Percentiles rank a stretch among this genome's conserved stretches.
phyloP scores from a whole-genome alignment of 1,140 invertebrate species.

The Dendrolimus punctatus region DNA sequence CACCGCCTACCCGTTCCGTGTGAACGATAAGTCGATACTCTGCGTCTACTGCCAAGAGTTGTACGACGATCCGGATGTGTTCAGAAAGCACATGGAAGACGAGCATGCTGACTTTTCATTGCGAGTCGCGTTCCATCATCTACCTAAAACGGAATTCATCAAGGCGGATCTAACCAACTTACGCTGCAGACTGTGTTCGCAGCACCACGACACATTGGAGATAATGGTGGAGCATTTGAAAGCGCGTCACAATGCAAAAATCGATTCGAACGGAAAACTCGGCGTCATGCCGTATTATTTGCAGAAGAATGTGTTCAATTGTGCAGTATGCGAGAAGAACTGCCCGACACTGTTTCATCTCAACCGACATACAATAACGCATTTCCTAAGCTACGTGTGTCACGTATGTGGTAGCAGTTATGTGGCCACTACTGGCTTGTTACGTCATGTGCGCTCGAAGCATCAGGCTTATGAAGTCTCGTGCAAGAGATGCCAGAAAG shows the following conservation, averaged over 20 bases:
- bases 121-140: slow-evolving; percentile 45
- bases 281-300: slow-evolving; percentile 54
- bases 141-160: slow-evolving; percentile 53
- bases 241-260: slow-evolving; percentile 21
- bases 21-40: slow-evolving; percentile 57
- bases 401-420: slow-evolving; percentile 57
- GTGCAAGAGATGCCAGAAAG: slow-evolving; percentile 42
- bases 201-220: slow-evolving; percentile 27
- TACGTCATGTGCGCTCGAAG: slow-evolving; percentile 43
- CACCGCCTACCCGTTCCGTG: slow-evolving; percentile 55
- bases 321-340: slow-evolving; percentile 45
- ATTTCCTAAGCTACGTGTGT: slow-evolving; percentile 53
- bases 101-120: slow-evolving; percentile 47
- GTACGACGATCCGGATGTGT: slow-evolving; percentile 46
- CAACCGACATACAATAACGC: slow-evolving; percentile 52
- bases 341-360: slow-evolving; percentile 48
- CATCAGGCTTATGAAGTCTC: slow-evolving; percentile 48
- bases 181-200: slow-evolving; percentile 33
- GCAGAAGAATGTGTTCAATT: slow-evolving; percentile 33
- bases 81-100: slow-evolving; percentile 44
- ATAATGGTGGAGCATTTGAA: slow-evolving; percentile 32
- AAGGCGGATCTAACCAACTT: slow-evolving; percentile 52
- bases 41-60: slow-evolving; percentile 62
- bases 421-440: slow-evolving; percentile 41
- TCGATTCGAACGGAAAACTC: slow-evolving; percentile 34